Evolutionary conservation across 2,888 invertebrate species (phyloP).

Genomic region (Andricus curvator): DNA sequence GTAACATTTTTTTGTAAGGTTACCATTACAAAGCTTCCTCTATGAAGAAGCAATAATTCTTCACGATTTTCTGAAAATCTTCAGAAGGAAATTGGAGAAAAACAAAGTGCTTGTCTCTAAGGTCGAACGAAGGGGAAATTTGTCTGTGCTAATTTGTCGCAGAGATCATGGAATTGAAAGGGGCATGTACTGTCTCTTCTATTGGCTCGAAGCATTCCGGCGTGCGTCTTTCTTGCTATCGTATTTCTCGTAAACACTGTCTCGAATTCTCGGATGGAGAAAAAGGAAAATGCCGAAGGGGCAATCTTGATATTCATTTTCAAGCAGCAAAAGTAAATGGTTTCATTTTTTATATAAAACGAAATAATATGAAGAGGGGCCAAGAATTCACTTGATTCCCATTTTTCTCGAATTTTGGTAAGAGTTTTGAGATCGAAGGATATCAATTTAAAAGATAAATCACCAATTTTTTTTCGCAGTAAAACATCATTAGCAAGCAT

Average conservation of each 20-base stretch:
- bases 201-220: conserved; percentile 66
- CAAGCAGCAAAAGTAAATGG: too few relatives aligned
- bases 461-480: too few relatives aligned
- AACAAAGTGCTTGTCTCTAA: conserved; percentile 49
- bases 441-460: too few relatives aligned
- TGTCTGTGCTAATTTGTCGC: conserved; percentile 73
- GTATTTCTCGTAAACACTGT: not conserved
- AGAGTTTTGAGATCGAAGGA: too few relatives aligned
- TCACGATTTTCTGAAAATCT: not conserved
- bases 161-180: conserved; percentile 70
- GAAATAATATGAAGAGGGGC: too few relatives aligned
- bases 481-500: too few relatives aligned
- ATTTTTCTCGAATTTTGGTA: too few relatives aligned
- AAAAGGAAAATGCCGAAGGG: not conserved
- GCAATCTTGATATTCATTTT: not conserved
- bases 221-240: conserved; percentile 60
- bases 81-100: conserved; percentile 32
- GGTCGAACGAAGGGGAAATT: conserved; percentile 65
- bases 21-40: too few relatives aligned
- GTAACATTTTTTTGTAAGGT: too few relatives aligned
- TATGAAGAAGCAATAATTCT: too few relatives aligned
- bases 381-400: too few relatives aligned
- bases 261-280: not conserved
- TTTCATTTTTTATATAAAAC: too few relatives aligned
- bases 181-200: conserved; percentile 66